Base-by-base conservation (phyloP, 2,888 invertebrate species). In the Allacma fusca region DNA sequence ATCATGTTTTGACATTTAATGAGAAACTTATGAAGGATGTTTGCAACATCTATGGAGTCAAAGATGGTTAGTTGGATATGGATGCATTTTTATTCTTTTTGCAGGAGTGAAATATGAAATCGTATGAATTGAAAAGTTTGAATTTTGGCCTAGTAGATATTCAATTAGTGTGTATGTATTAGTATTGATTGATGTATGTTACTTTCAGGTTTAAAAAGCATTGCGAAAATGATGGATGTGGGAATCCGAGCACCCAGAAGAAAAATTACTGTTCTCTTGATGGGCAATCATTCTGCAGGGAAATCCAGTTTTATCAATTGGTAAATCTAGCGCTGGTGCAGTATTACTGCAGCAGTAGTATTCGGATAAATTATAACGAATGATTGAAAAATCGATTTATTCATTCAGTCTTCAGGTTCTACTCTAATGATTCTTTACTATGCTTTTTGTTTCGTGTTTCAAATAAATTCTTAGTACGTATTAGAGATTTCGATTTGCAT, bases 281-380 rank as follows among this genome's bases (percentile, higher is more conserved):
- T 90, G 76, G 90, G 90, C 12, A 90, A 90, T 83, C 90, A 90
- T 84, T 90, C 89, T 2, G 90, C 90, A 50, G 90, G 90, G 4
- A 90, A 90, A 85, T 89, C 89, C 77, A 88, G 89, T 24, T 90
- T 90, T 84, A 89, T 90, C 78, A 90, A 90, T 83, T 90, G 90
- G 90, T 90, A 85, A 86, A 87, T 83, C n/a, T 69, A 68, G 19
- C 21, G 7, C 16, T n/a, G 57, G 23, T 71, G 28, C 19, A 5
- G 62, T 24, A 62, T 40, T 64, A 65, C 26, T 40, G n/a, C n/a
- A n/a, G n/a, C n/a, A n/a, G n/a, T n/a, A n/a, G n/a, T n/a, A n/a
- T n/a, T n/a, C n/a, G n/a, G n/a, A n/a, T 28, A 40, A 75, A 43
- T 24, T 40, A 40, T 40, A n/a, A n/a, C n/a, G n/a, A n/a, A n/a